Evolutionary conservation across 2,113 vertebrate genomes (phyloP).

Genomic region (Bothrops jararaca): DNA sequence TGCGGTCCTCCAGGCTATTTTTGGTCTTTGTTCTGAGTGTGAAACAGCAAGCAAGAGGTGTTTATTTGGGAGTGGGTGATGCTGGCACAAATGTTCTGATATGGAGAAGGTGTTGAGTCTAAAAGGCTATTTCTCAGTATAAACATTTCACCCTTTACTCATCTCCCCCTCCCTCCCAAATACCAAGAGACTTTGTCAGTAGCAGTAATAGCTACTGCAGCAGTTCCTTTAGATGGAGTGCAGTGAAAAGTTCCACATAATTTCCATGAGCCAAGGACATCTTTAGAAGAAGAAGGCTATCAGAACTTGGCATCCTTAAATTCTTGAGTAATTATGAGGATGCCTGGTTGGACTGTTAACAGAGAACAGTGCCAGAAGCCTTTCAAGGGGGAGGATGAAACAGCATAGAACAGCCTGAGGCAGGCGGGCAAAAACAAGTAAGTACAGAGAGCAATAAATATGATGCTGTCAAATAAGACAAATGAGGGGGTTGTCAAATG

Average conservation of each 20-base stretch:
- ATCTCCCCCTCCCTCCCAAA: not conserved
- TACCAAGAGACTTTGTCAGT: not conserved
- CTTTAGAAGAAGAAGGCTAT: not conserved
- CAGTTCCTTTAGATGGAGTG: not conserved
- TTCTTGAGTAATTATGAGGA: not conserved
- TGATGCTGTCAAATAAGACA: not conserved
- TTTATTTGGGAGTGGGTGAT: not conserved
- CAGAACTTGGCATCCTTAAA: not conserved
- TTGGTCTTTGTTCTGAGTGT: not conserved
- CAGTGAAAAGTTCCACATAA: too few relatives aligned
- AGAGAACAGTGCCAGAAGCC: not conserved
- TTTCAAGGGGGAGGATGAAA: not conserved
- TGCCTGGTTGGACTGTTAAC: not conserved
- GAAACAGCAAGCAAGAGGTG: not conserved
- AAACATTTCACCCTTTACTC: too few relatives aligned
- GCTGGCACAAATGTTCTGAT: not conserved
- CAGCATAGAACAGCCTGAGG: not conserved
- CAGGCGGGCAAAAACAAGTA: not conserved
- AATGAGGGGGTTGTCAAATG: not conserved
- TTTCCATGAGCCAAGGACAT: not conserved
- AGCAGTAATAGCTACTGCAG: not conserved
- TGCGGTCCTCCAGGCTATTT: not conserved
- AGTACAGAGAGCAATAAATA: not conserved
- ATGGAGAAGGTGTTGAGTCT: not conserved
- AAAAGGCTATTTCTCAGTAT: not conserved